Conservation (phyloP, 2,888 invertebrate species). For the Drosophila austrosaltans region DNA sequence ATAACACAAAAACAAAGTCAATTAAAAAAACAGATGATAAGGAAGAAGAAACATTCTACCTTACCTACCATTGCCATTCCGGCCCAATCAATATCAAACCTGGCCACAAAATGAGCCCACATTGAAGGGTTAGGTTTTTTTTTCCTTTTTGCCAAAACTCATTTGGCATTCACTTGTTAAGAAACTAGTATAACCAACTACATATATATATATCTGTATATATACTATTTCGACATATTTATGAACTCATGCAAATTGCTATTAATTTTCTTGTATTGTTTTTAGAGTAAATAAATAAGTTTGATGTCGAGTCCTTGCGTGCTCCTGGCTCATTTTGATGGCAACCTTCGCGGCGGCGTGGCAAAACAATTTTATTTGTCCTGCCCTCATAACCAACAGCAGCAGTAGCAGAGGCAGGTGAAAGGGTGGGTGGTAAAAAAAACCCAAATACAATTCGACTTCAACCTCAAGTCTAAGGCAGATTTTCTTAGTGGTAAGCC, state of each 20-base stretch:
- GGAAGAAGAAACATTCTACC: slow-evolving; percentile 15
- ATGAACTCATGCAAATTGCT: slow-evolving; percentile 75
- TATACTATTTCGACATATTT: slow-evolving; percentile 60
- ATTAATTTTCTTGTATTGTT: slow-evolving; percentile 77
- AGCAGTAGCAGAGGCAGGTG: not conserved
- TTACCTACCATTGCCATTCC: not conserved
- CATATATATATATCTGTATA: not conserved
- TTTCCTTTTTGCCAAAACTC: not conserved
- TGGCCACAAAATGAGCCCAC: slow-evolving; percentile 19
- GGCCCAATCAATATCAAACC: slow-evolving; percentile 37
- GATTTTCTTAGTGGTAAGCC: slow-evolving; percentile 50
- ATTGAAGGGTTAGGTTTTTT: slow-evolving; percentile 25
- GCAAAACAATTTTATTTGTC: slow-evolving; percentile 69
- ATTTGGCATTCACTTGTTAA: slow-evolving; percentile 47
- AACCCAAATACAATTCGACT: slow-evolving; percentile 34
- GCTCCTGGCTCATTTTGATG: slow-evolving; percentile 60
- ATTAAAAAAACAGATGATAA: slow-evolving; percentile 60
- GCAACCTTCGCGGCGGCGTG: slow-evolving; percentile 73
- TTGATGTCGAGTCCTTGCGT: slow-evolving; percentile 69
- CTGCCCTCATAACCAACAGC: slow-evolving; percentile 64
- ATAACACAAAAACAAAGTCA: slow-evolving; percentile 39
- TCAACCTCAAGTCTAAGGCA: slow-evolving; percentile 29
- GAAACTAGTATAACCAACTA: slow-evolving; percentile 34
- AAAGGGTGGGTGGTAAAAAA: no score
- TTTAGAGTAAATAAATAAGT: slow-evolving; percentile 78